phyloP scores from a whole-genome alignment of 2,888 invertebrate species.

The Drosophila picticornis region DNA sequence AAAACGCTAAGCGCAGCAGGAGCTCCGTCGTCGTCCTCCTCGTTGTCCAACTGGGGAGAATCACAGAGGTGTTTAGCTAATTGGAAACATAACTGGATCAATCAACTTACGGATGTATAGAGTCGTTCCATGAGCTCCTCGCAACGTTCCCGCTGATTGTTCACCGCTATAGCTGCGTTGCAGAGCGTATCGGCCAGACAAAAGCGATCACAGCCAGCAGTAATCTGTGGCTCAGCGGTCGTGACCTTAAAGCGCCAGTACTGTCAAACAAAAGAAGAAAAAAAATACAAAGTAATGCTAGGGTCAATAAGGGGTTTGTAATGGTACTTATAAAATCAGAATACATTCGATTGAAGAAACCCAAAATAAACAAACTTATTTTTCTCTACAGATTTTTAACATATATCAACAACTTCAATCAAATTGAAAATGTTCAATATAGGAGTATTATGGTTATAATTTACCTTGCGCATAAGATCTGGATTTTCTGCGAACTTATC shows the following conservation, averaged over 20 bases:
- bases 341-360: neutral
- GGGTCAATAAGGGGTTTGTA: neutral
- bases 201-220: conserved; percentile 70
- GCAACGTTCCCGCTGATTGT: conserved; percentile 70
- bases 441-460: neutral
- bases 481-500: conserved; percentile 86
- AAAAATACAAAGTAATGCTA: neutral
- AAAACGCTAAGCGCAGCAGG: conserved; percentile 54
- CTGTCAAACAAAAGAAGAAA: conserved; percentile 31
- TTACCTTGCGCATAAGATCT: conserved; percentile 72
- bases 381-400: neutral
- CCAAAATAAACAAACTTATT: neutral
- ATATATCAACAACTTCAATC: neutral
- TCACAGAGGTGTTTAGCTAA: neutral
- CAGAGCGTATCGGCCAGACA: conserved; percentile 76
- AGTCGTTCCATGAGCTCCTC: conserved; percentile 65
- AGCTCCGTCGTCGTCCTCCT: conserved; percentile 45
- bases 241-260: conserved; percentile 76
- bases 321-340: neutral
- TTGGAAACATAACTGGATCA: neutral
- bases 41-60: conserved; percentile 59
- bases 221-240: conserved; percentile 72
- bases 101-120: conserved; percentile 66
- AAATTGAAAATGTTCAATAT: neutral
- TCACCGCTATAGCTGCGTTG: conserved; percentile 73